Percentiles rank a stretch among this genome's conserved stretches.
Evolutionary conservation across 2,888 invertebrate species (phyloP).

Genomic region (Calameuta filiformis): DNA sequence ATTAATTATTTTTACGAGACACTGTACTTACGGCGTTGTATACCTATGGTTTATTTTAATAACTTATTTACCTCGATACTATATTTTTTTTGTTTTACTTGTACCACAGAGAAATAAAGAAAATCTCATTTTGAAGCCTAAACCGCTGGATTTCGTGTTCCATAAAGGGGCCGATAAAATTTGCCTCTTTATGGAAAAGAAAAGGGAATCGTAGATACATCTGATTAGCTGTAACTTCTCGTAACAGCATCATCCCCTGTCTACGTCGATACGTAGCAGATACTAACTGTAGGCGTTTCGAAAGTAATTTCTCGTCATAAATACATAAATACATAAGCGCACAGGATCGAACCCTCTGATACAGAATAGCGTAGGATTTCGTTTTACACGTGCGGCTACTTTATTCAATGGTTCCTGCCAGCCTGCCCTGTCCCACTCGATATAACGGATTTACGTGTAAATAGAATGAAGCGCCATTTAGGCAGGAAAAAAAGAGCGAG

Average conservation of each 20-base stretch:
- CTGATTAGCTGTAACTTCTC: conserved; percentile 6
- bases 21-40: neutral
- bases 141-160: neutral
- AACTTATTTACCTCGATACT: neutral
- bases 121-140: neutral
- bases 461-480: neutral
- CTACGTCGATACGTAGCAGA: neutral
- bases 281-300: neutral
- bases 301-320: neutral
- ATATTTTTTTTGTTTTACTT: no score
- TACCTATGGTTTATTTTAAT: neutral
- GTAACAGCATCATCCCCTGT: neutral
- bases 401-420: neutral
- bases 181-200: neutral
- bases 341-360: neutral
- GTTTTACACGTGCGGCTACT: neutral
- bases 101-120: neutral
- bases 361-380: neutral
- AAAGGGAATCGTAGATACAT: neutral
- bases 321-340: conserved; percentile 5
- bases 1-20: neutral
- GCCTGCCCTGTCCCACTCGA: neutral
- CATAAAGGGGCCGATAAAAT: neutral
- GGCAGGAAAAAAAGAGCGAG: neutral
- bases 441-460: conserved; percentile 2